Conservation (phyloP, 1,140 invertebrate species). For the Drosophila pruinosa region DNA sequence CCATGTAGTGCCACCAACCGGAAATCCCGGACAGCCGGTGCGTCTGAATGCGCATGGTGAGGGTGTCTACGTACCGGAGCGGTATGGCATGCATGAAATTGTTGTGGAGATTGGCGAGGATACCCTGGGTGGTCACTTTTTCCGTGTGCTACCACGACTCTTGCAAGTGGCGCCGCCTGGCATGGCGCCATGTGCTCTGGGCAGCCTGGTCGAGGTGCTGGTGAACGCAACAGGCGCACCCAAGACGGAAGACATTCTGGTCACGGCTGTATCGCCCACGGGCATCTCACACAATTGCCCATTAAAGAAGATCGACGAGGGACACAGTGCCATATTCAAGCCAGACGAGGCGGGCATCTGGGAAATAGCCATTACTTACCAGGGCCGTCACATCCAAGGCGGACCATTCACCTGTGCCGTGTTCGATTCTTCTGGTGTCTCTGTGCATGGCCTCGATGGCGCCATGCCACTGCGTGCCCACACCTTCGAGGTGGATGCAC, state of each 20-base stretch:
- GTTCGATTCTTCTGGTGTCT: slow-evolving; percentile 96
- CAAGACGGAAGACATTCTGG: slow-evolving; percentile 91
- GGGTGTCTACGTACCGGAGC: slow-evolving; percentile 93
- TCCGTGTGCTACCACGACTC: slow-evolving; percentile 93
- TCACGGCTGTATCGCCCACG: slow-evolving; percentile 94
- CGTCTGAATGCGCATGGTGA: slow-evolving; percentile 88
- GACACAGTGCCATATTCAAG: slow-evolving; percentile 96
- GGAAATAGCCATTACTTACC: slow-evolving; percentile 97
- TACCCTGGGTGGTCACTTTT: slow-evolving; percentile 87
- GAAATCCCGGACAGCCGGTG: slow-evolving; percentile 84
- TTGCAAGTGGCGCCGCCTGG: slow-evolving; percentile 93
- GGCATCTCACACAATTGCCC: slow-evolving; percentile 90
- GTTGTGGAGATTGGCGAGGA: slow-evolving; percentile 87
- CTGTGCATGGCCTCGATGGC: slow-evolving; percentile 89
- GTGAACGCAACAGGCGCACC: slow-evolving; percentile 94
- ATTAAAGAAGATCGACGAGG: slow-evolving; percentile 89
- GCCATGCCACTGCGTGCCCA: slow-evolving; percentile 90
- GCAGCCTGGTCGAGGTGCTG: slow-evolving; percentile 96
- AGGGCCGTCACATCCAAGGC: slow-evolving; percentile 97
- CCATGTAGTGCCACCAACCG: slow-evolving; percentile 92
- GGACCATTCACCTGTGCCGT: slow-evolving; percentile 98
- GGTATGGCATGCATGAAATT: slow-evolving; percentile 96
- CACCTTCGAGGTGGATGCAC: slow-evolving; percentile 92
- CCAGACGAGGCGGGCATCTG: slow-evolving; percentile 98
- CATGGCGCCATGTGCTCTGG: slow-evolving; percentile 96